Conservation (phyloP, 2,888 invertebrate genomes). For the Drosophila cognata region DNA sequence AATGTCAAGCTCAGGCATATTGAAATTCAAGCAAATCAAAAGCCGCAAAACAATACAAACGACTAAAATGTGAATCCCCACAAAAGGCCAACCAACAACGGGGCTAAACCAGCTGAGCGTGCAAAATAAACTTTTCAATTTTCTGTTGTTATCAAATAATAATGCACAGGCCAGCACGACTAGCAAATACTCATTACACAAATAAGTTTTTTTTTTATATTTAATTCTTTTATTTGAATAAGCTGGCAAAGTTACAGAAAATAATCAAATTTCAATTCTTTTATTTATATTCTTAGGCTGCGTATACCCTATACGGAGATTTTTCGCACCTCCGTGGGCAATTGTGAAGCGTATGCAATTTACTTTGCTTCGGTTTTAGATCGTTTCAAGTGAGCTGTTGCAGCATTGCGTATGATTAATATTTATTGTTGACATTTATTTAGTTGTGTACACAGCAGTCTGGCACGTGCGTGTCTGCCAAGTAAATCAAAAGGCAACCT, state of each 20-base stretch:
- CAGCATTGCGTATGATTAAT: conserved; percentile 21
- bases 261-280: neutral
- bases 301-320: no score
- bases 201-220: neutral
- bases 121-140: conserved; percentile 37
- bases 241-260: neutral
- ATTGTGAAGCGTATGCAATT: neutral
- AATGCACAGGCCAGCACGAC: neutral
- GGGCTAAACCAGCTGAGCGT: neutral
- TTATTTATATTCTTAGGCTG: neutral
- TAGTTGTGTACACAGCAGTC: neutral
- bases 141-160: conserved; percentile 12
- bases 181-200: neutral
- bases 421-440: conserved; percentile 22
- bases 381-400: neutral
- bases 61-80: conserved; percentile 10
- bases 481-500: conserved; percentile 32
- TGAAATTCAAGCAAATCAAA: conserved; percentile 52
- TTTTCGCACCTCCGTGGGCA: neutral
- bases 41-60: conserved; percentile 18
- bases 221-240: neutral
- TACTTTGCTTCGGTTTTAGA: neutral
- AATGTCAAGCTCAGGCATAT: conserved; percentile 46
- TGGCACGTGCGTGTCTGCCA: conserved; percentile 4
- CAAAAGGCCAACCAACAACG: conserved; percentile 13